Evolutionary conservation across 2,113 vertebrate species (phyloP).

Genomic region (Noctilio leporinus): DNA sequence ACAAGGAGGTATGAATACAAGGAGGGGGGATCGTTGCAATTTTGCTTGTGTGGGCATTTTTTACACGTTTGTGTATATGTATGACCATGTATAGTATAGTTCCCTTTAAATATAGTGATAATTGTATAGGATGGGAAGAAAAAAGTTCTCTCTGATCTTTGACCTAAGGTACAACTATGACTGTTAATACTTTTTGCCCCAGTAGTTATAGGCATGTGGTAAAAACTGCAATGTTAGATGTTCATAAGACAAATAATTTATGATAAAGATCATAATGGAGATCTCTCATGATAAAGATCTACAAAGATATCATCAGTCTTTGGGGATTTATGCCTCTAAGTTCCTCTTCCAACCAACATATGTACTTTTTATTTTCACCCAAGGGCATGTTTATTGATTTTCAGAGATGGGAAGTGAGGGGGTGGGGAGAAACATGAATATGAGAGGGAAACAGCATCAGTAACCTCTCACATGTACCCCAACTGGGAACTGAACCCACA

Average conservation of each 20-base stretch:
- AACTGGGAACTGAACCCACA: too few relatives aligned
- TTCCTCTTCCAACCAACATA: neutral
- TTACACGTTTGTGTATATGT: neutral
- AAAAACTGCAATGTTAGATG: neutral
- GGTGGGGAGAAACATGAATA: too few relatives aligned
- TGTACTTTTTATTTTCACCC: neutral
- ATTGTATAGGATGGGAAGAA: neutral
- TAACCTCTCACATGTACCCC: too few relatives aligned
- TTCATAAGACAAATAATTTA: neutral
- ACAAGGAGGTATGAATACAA: neutral
- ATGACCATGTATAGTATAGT: neutral
- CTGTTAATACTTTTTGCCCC: neutral
- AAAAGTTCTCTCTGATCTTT: neutral
- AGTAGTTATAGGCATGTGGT: neutral
- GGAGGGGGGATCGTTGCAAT: accelerated
- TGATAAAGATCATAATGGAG: neutral
- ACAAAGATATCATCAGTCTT: neutral
- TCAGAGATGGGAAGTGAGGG: too few relatives aligned
- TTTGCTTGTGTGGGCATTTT: neutral
- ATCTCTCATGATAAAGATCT: neutral
- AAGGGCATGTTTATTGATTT: too few relatives aligned
- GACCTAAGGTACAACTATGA: neutral
- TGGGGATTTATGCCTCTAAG: neutral
- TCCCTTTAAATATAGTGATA: neutral
- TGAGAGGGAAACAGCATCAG: too few relatives aligned